Conservation (phyloP, 2,113 vertebrate species). For the Buteo buteo region DNA sequence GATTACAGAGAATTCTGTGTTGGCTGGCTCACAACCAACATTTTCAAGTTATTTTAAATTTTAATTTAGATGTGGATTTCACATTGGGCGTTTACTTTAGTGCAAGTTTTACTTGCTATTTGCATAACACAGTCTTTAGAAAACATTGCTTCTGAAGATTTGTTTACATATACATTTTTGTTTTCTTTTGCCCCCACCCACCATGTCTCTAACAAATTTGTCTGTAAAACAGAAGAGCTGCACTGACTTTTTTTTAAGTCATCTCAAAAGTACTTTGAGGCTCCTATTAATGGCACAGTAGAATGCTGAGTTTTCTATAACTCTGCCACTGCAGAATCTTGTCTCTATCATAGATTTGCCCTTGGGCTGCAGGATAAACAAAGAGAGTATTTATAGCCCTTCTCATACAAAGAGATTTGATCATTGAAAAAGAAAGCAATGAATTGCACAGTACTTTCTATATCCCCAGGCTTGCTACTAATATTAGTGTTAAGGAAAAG, state of each 20-base stretch:
- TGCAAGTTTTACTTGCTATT: neutral
- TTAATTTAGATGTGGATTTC: neutral
- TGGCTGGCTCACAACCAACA: neutral
- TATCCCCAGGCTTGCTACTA: neutral
- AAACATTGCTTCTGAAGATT: neutral
- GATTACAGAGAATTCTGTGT: neutral
- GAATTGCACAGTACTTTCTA: neutral
- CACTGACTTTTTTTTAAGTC: conserved; percentile 43
- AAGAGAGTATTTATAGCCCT: conserved; percentile 35
- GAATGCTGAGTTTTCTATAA: conserved; percentile 10
- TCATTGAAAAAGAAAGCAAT: conserved; percentile 11
- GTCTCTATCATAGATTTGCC: conserved; percentile 18
- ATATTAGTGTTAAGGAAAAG: conserved; percentile 23
- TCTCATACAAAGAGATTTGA: conserved; percentile 10
- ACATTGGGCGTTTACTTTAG: neutral
- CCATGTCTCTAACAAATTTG: neutral
- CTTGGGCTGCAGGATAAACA: conserved; percentile 50
- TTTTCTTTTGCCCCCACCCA: neutral
- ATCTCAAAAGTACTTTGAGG: conserved; percentile 21
- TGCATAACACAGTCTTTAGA: neutral
- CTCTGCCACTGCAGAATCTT: conserved; percentile 9
- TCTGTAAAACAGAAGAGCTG: neutral
- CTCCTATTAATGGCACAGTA: conserved; percentile 2
- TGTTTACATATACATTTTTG: neutral
- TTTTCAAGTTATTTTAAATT: neutral